phyloP scores from a whole-genome alignment of 2,888 invertebrate genomes.

The Tetrapedia diversipes region DNA sequence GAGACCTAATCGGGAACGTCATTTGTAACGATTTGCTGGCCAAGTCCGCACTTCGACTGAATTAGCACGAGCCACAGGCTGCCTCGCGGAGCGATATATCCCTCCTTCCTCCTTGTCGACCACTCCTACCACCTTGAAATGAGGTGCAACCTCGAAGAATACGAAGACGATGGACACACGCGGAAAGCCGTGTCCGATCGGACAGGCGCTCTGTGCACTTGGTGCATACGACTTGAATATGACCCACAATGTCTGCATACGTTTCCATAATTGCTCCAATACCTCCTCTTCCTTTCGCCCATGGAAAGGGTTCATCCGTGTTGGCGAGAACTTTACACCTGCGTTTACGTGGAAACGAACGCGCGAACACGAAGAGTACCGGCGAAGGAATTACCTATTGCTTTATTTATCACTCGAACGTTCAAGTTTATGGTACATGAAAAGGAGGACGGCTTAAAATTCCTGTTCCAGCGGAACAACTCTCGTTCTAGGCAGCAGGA shows the following conservation, averaged over 20 bases:
- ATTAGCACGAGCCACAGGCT: slow-evolving; percentile 77
- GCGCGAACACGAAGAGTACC: neutral
- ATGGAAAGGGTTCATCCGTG: slow-evolving; percentile 5
- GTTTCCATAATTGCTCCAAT: slow-evolving; percentile 47
- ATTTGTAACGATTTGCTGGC: slow-evolving; percentile 65
- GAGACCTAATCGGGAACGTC: slow-evolving; percentile 50
- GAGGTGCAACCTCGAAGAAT: slow-evolving; percentile 60
- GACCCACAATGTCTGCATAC: slow-evolving; percentile 44
- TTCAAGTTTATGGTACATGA: slow-evolving; percentile 24
- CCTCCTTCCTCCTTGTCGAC: slow-evolving; percentile 56
- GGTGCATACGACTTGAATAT: slow-evolving; percentile 24
- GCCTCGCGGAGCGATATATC: slow-evolving; percentile 65
- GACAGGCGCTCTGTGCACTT: slow-evolving; percentile 40
- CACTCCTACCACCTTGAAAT: slow-evolving; percentile 58
- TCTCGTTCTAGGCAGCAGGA: neutral
- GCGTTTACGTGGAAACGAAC: neutral
- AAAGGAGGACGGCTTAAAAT: slow-evolving; percentile 3
- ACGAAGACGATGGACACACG: slow-evolving; percentile 45
- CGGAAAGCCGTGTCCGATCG: slow-evolving; percentile 42
- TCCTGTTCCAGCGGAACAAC: neutral
- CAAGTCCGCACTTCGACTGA: slow-evolving; percentile 76
- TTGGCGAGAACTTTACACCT: neutral
- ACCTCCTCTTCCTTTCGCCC: neutral
- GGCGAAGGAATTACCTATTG: neutral
- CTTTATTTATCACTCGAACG: slow-evolving; percentile 12